A percentile compares a stretch with the other conserved stretches of the same genome.
Conservation (phyloP, 2,113 vertebrate genomes). For the Lynx canadensis region DNA sequence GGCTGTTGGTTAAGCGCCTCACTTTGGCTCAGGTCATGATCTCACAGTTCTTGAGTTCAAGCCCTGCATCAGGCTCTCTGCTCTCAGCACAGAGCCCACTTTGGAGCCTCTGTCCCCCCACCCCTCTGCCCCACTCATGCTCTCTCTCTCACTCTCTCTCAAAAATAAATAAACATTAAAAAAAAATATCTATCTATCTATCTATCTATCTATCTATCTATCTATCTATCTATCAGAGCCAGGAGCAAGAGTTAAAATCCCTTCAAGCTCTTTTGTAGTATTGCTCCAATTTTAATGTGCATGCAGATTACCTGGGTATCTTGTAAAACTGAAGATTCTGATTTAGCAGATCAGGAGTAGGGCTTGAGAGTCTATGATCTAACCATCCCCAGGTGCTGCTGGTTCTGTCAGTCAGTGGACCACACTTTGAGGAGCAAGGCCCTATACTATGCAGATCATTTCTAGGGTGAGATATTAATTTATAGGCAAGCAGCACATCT, state of each 20-base stretch:
- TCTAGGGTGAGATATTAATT: background rate
- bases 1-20: no score
- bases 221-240: no score
- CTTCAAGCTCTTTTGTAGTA: background rate
- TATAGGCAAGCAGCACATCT: background rate
- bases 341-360: background rate
- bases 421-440: background rate
- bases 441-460: background rate
- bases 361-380: background rate
- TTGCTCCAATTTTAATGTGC: conserved; percentile 4
- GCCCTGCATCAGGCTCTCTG: no score
- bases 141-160: no score
- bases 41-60: no score
- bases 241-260: background rate
- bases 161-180: no score
- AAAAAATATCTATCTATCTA: no score
- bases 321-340: background rate
- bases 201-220: no score
- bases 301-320: background rate
- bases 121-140: no score
- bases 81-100: no score
- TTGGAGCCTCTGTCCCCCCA: no score
- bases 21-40: no score
- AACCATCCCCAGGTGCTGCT: background rate
- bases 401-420: background rate